Evolutionary conservation across 1,140 invertebrate species (phyloP), one percentile per base, ranked within the genome.

Genomic region (Diplogasteroides magnus): DNA sequence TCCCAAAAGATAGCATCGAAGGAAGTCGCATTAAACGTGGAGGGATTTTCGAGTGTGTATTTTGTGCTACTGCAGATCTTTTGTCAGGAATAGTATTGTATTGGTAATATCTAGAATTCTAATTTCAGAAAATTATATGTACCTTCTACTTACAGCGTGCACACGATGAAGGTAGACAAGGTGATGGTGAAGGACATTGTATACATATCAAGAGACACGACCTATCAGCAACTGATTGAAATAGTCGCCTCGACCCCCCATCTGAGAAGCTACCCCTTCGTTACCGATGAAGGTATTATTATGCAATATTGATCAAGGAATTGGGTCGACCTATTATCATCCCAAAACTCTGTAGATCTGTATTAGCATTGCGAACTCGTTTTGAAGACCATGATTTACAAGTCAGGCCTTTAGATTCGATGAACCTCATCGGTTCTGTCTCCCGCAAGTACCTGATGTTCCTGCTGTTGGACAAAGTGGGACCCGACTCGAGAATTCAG

Each of bases 361-460:
- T n/a, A n/a, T n/a, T n/a, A n/a, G n/a, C n/a, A n/a, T n/a, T n/a
- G n/a, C n/a, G n/a, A n/a, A n/a, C n/a, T n/a, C n/a, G n/a, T n/a
- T n/a, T n/a, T n/a, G n/a, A n/a, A n/a, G n/a, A n/a, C n/a, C n/a
- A n/a, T n/a, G n/a, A n/a, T 15, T 37, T 15, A 3, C 55, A 62
- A 27, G 25, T 1, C 23, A 58, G 25, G 26, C 25, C 71, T 82
- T 59, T 75, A 85, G 85, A 83, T 25, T 85, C 84, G 13, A 83
- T 83, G 78, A 84, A 86, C 59, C 74, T 86, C 11, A 77, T 86
- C 1, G 85, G 85, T 15, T 86, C 85, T 3, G 82, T 86, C 56
- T 82, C 84, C 64, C 76, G 85, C 15, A 82, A 80, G 76, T 85
- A 86, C 66, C 72, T 86, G 6, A 82, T 85, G 70, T 78, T 82